Conservation (phyloP, 2,888 invertebrate species). For the Arctia plantaginis region DNA sequence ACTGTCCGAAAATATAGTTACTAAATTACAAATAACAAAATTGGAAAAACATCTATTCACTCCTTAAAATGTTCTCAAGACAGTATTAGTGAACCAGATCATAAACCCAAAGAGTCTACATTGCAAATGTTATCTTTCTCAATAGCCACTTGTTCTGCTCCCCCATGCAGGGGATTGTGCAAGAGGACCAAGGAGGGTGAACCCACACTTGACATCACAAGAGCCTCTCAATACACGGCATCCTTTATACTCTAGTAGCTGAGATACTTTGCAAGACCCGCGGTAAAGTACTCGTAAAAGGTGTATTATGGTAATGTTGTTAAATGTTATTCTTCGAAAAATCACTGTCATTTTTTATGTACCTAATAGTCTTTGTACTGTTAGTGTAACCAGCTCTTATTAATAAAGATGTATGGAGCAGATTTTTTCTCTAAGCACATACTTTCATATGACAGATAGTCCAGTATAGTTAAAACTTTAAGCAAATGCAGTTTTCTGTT, state of each 20-base stretch:
- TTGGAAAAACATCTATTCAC: neutral
- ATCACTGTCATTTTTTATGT: neutral
- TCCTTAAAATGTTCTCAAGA: neutral
- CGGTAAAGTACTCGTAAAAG: conserved; percentile 29
- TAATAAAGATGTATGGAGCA: too few relatives aligned
- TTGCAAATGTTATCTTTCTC: conserved; percentile 52
- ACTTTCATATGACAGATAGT: too few relatives aligned
- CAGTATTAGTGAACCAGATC: conserved; percentile 2
- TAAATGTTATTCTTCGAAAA: conserved; percentile 21
- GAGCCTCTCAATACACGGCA: conserved; percentile 52
- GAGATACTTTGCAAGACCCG: conserved; percentile 34
- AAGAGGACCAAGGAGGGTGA: conserved; percentile 39
- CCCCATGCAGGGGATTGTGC: conserved; percentile 47
- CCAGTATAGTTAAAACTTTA: too few relatives aligned
- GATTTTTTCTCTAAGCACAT: too few relatives aligned
- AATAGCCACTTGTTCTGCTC: conserved; percentile 52
- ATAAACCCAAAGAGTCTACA: conserved; percentile 24
- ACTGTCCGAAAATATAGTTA: neutral
- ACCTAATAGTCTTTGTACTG: conserved; percentile 11
- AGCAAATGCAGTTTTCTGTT: too few relatives aligned
- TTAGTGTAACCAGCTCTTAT: too few relatives aligned
- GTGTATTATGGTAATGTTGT: conserved; percentile 32
- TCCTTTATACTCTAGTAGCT: conserved; percentile 37
- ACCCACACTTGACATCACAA: conserved; percentile 65
- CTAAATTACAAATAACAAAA: neutral